Evolutionary conservation across 2,797 vertebrate genomes (phyloP).

Genomic region (Nyctibius grandis): DNA sequence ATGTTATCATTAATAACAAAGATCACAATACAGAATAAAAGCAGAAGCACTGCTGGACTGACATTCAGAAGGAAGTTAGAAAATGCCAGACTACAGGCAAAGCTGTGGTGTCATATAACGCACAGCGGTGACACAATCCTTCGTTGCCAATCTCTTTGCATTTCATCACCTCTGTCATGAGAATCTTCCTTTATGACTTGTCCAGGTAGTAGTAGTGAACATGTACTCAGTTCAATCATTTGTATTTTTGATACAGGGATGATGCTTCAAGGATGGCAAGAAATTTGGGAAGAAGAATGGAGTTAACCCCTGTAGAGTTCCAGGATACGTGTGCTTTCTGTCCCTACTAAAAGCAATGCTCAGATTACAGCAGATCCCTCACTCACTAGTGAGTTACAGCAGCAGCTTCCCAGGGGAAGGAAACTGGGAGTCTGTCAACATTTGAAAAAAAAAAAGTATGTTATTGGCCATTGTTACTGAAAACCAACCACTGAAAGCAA

Average conservation of each 20-base stretch:
- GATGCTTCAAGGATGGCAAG: not conserved
- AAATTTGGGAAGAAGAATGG: not conserved
- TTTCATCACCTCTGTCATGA: not conserved
- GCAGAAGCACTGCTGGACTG: not conserved
- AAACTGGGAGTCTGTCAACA: not conserved
- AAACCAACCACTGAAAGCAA: not conserved
- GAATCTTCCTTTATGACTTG: not conserved
- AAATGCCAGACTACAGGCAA: not conserved
- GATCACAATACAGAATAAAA: not conserved
- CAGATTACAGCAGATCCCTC: not conserved
- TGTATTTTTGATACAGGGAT: not conserved
- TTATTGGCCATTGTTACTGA: not conserved
- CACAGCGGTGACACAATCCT: not conserved
- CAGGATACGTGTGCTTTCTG: not conserved
- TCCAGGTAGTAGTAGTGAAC: not conserved
- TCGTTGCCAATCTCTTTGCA: not conserved
- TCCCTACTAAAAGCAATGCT: not conserved
- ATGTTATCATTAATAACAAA: not conserved
- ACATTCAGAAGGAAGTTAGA: not conserved
- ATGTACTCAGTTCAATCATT: not conserved
- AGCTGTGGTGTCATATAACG: not conserved
- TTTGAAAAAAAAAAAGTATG: not conserved
- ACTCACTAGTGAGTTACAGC: not conserved
- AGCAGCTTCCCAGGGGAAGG: not conserved
- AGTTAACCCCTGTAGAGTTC: not conserved